phyloP scores from a whole-genome alignment of 2,113 vertebrate genomes.

The Mastomys coucha region DNA sequence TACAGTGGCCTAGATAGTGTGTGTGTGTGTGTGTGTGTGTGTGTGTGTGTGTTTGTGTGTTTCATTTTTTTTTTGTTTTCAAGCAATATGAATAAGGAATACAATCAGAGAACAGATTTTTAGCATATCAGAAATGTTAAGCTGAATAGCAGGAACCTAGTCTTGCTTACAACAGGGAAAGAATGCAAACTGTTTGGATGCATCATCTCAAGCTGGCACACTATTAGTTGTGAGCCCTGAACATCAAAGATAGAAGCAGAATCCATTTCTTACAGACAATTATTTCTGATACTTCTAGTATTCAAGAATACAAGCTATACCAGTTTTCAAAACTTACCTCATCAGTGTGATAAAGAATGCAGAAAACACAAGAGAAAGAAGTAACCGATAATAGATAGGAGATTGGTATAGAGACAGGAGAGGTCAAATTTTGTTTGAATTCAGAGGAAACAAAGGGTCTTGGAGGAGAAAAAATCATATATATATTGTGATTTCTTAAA shows the following conservation, averaged over 20 bases:
- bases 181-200: neutral
- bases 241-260: neutral
- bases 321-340: neutral
- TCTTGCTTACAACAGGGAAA: neutral
- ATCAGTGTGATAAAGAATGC: neutral
- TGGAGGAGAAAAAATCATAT: neutral
- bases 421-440: constrained; percentile 9
- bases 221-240: neutral
- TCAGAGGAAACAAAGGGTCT: constrained; percentile 4
- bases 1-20: neutral
- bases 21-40: too few species aligned
- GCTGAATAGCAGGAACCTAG: neutral
- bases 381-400: neutral
- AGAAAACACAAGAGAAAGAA: neutral
- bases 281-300: neutral
- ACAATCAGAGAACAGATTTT: neutral
- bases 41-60: too few species aligned
- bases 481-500: neutral
- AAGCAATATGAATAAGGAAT: neutral
- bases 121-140: neutral
- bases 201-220: neutral
- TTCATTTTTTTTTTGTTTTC: neutral
- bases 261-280: neutral
- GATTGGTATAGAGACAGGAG: neutral
- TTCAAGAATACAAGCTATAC: neutral